Evolutionary conservation across 1,140 invertebrate species (phyloP), one percentile per base, ranked within the genome.

Genomic region (Hyphantria cunea): DNA sequence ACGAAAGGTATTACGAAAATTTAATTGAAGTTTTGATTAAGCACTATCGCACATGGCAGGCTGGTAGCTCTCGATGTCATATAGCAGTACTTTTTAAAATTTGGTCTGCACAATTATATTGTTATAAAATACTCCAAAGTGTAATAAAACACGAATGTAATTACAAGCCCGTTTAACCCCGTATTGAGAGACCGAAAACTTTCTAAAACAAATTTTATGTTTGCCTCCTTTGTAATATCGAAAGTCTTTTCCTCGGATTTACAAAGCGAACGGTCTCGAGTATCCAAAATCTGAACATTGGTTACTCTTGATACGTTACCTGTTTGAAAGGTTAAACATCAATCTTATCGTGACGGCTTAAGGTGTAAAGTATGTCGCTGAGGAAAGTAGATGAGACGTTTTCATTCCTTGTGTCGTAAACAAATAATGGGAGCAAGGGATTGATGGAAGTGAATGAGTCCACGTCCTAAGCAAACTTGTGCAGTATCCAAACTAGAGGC

Each of bases 11-110:
- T 78, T 80, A 81, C 76, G 78, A 68, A 81, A 80, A 84, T 86
- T 84, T 84, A 84, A 82, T 86, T 86, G 79, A 82, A 84, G 75
- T 82, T 84, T 84, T 84, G 78, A 85, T 83, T 80, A 83, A 82
- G 72, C 69, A 82, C 76, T 82, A 80, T 82, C 72, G 68, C 72
- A 74, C 58, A 72, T 67, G 66, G 66, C 75, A 79, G 71, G 12
- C 66, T 63, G 37, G 17, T 50, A 33, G 37, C 39, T 33, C 39
- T 42, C 47, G 48, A 49, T 34, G 41, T 17, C 37, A 47, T 52
- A 53, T 17, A 52, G 59, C 39, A 6, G 9, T 7, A 3, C 15
- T 32, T 60, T n/a, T 60, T 42, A 60, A 60, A 60, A 51, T 51
- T 34, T 58, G 58, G 15, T 42, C 44, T 17, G 42, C 33, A 33